Conservation (phyloP, 1,140 invertebrate genomes). For the Eumaeus atala region DNA sequence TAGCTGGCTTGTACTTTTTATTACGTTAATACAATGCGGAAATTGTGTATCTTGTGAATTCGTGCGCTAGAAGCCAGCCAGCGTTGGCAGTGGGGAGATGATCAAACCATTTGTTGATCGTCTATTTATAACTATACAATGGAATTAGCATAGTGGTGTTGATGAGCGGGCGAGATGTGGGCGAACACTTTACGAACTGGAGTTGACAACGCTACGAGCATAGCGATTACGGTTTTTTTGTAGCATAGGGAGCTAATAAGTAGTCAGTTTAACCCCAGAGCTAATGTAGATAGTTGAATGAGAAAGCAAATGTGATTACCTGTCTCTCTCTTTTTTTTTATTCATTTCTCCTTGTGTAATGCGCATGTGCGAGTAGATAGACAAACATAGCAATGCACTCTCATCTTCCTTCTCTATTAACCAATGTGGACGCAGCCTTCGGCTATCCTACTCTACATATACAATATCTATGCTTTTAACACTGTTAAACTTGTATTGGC, state of each 20-base stretch:
- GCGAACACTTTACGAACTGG: background rate
- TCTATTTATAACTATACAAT: conserved; percentile 5
- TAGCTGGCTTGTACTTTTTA: background rate
- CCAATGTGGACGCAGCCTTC: too few species aligned
- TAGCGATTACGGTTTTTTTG: background rate
- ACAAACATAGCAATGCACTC: too few species aligned
- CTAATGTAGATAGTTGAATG: too few species aligned
- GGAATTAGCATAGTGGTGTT: background rate
- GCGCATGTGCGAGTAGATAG: too few species aligned
- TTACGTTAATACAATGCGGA: background rate
- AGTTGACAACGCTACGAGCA: background rate
- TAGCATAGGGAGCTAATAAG: background rate
- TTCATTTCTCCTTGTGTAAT: too few species aligned
- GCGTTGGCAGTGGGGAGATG: background rate
- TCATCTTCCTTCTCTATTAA: too few species aligned
- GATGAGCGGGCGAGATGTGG: background rate
- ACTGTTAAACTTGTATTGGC: too few species aligned
- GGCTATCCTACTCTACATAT: too few species aligned
- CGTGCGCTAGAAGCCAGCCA: background rate
- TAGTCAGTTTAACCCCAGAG: too few species aligned
- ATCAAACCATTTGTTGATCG: conserved; percentile 1
- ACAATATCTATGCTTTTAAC: too few species aligned
- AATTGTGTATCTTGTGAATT: background rate
- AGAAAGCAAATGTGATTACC: too few species aligned
- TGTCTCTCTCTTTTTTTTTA: too few species aligned